These are phyloP conservation scores for Drosophila gunungcola DNA, from an alignment of 1,140 invertebrate species.

Conservation along the genomic window DNA sequence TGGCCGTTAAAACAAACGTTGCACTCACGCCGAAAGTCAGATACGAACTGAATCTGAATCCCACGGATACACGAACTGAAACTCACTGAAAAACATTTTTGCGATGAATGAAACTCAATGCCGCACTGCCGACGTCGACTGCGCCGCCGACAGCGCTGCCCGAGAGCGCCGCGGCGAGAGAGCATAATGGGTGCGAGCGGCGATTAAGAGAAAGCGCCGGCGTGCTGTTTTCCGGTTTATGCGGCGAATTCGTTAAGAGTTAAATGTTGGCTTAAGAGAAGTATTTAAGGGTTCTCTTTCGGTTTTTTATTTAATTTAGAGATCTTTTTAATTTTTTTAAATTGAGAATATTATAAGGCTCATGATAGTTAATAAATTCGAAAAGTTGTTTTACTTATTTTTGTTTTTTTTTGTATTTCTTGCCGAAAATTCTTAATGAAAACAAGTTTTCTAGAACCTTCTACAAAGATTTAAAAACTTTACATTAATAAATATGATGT, in stretches of 20 bases:
- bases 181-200: not conserved
- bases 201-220: conserved; percentile 24
- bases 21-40: conserved; percentile 80
- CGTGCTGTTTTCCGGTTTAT: conserved; percentile 52
- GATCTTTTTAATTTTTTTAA: not conserved
- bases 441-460: no score
- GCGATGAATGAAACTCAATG: conserved; percentile 80
- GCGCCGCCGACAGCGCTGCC: not conserved
- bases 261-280: conserved; percentile 3
- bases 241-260: conserved; percentile 57
- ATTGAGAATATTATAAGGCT: not conserved
- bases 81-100: conserved; percentile 32
- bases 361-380: no score
- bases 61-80: conserved; percentile 38
- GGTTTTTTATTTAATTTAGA: not conserved
- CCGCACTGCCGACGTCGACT: conserved; percentile 33
- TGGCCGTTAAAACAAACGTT: conserved; percentile 64
- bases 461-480: no score
- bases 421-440: no score
- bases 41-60: conserved; percentile 56
- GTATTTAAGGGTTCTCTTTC: conserved; percentile 3
- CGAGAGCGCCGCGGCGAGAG: conserved; percentile 3
- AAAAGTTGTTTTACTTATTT: no score
- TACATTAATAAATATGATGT: no score
- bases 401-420: not conserved